These are phyloP conservation scores for Colius striatus DNA, from an alignment of 2,113 vertebrate species.

Conservation along the genomic window DNA sequence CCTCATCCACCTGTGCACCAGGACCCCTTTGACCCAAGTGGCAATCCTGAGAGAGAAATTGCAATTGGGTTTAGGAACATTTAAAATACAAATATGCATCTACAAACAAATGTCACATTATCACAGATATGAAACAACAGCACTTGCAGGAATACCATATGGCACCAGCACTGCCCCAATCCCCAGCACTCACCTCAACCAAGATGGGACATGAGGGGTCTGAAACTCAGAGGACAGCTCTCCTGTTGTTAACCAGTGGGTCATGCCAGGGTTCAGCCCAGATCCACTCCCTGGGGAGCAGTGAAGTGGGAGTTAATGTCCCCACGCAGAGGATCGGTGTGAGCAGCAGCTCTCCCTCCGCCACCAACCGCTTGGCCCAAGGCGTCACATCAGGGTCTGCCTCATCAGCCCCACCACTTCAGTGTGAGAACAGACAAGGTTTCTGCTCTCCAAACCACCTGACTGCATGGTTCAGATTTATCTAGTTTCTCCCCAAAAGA, in stretches of 20 bases:
- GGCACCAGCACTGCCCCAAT: neutral
- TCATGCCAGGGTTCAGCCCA: accelerated
- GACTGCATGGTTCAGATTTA: neutral
- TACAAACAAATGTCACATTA: accelerated
- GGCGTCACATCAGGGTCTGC: neutral
- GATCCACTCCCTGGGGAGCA: accelerated
- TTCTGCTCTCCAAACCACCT: neutral
- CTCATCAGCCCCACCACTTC: neutral
- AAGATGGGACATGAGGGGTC: accelerated
- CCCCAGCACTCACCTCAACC: accelerated
- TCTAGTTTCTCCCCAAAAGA: neutral
- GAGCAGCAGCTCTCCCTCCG: neutral
- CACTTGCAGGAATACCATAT: accelerated
- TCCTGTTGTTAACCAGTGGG: neutral
- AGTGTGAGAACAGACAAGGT: neutral
- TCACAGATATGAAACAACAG: neutral
- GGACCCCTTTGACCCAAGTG: neutral
- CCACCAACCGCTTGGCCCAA: neutral
- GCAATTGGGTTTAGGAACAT: neutral
- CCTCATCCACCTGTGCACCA: accelerated
- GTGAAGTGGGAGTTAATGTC: neutral
- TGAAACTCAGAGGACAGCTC: neutral
- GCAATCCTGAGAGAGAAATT: accelerated
- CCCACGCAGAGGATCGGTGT: neutral
- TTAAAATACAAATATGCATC: neutral